Percentiles rank a stretch among this genome's conserved stretches.
Conservation (phyloP, 2,888 invertebrate genomes). For the Drosophila putrida region DNA sequence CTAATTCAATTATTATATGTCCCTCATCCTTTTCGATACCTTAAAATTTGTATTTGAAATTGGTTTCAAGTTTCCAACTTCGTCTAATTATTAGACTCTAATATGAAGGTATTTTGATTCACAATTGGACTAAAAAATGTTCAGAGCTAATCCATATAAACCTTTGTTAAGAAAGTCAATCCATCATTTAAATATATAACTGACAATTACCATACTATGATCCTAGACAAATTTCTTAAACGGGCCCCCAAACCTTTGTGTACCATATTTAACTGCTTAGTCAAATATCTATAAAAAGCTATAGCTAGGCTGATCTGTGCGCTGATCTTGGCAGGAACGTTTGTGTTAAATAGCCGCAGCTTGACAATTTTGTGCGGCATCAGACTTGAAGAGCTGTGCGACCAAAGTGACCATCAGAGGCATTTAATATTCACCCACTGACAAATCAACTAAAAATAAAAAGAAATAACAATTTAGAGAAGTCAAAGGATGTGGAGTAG, state of each 20-base stretch:
- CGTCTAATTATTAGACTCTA: not conserved
- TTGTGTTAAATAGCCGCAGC: conserved; percentile 42
- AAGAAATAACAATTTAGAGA: not conserved
- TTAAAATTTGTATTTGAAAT: not conserved
- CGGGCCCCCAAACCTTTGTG: not conserved
- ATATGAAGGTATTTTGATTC: no score
- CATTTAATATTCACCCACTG: not conserved
- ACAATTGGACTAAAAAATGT: not conserved
- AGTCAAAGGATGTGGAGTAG: not conserved
- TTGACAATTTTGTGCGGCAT: conserved; percentile 40
- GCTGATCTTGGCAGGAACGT: conserved; percentile 59
- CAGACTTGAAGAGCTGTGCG: conserved; percentile 45
- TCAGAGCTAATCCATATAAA: not conserved
- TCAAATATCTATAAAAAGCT: conserved; percentile 6
- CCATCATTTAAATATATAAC: no score
- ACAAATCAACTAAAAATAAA: not conserved
- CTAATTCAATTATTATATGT: no score
- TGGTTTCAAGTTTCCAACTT: not conserved
- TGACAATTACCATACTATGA: no score
- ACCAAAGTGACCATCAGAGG: not conserved
- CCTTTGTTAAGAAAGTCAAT: no score
- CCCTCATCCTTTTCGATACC: no score
- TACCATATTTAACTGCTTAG: not conserved
- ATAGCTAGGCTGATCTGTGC: conserved; percentile 15
- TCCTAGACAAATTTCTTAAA: not conserved